Percentiles rank a stretch among this genome's conserved stretches.
phyloP scores from a whole-genome alignment of 2,888 invertebrate species.

The Homarus gammarus region DNA sequence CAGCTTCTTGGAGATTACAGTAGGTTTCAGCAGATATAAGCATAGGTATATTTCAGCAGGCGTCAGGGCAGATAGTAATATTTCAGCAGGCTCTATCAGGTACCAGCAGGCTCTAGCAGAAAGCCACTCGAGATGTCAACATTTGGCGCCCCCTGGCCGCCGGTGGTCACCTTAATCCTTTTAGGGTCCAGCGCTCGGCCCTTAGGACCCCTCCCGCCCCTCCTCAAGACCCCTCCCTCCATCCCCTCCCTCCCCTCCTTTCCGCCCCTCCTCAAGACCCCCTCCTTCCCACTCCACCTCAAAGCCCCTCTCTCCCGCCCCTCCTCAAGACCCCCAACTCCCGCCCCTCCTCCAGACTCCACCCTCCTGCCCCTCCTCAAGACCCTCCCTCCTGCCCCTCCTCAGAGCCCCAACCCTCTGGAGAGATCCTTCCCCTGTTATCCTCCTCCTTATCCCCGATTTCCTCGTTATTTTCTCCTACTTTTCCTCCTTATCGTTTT shows the following conservation, averaged over 20 bases:
- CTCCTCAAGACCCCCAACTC: too few species aligned
- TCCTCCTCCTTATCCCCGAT: constrained; percentile 19
- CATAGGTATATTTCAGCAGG: too few species aligned
- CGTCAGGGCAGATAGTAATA: too few species aligned
- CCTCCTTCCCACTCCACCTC: too few species aligned
- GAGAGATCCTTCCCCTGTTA: constrained; percentile 15
- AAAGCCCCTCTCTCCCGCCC: too few species aligned
- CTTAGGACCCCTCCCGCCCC: too few species aligned
- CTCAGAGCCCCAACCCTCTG: constrained; percentile 19
- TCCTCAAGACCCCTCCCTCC: neutral
- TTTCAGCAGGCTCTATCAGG: neutral
- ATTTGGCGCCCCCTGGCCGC: constrained; percentile 55
- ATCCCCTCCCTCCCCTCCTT: neutral
- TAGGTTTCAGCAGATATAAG: too few species aligned
- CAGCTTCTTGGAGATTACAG: too few species aligned
- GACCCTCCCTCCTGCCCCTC: too few species aligned
- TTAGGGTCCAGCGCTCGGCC: constrained; percentile 30
- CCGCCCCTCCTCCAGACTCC: too few species aligned
- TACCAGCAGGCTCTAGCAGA: neutral
- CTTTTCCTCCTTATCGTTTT: neutral
- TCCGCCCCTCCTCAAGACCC: too few species aligned
- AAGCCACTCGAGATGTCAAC: constrained; percentile 48
- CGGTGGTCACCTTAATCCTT: constrained; percentile 44
- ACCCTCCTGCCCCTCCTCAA: too few species aligned
- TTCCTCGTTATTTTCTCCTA: neutral